Conservation (phyloP, 2,113 vertebrate species). For the Grallaria varia region DNA sequence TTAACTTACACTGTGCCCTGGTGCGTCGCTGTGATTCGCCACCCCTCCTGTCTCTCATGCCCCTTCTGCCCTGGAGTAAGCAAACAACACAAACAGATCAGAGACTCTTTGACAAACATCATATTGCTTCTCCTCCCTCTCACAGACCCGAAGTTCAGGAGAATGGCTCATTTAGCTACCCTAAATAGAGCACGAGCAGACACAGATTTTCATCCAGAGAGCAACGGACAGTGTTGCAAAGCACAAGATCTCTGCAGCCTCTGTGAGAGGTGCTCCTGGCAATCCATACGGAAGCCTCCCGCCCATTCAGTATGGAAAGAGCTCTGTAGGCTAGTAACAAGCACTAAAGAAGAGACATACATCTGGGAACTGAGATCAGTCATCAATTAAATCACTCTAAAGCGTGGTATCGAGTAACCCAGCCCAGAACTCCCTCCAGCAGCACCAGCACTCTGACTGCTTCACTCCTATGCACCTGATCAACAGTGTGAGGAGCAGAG, state of each 20-base stretch:
- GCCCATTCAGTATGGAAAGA: not conserved
- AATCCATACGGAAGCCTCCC: not conserved
- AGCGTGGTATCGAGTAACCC: not conserved
- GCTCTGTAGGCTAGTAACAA: not conserved
- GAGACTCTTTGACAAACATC: not conserved
- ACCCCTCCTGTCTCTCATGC: conserved; percentile 75
- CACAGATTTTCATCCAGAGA: not conserved
- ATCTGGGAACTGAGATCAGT: not conserved
- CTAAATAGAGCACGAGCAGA: not conserved
- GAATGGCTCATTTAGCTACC: not conserved
- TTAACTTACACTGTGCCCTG: conserved; percentile 71
- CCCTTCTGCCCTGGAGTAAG: conserved; percentile 76
- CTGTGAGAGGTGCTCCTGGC: not conserved
- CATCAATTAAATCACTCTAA: not conserved
- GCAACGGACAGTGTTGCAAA: not conserved
- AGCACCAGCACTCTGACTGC: not conserved
- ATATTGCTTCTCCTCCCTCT: not conserved
- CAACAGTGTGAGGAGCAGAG: not conserved
- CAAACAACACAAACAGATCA: conserved; percentile 51
- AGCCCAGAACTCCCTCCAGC: not conserved
- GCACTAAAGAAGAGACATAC: not conserved
- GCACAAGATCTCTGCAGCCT: not conserved
- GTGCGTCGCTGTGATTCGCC: conserved; percentile 71
- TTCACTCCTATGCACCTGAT: not conserved
- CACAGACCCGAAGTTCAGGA: not conserved